Evolutionary conservation across 2,888 invertebrate species (phyloP), one percentile per base, ranked within the genome.

Genomic region (Ophonus ardosiacus): DNA sequence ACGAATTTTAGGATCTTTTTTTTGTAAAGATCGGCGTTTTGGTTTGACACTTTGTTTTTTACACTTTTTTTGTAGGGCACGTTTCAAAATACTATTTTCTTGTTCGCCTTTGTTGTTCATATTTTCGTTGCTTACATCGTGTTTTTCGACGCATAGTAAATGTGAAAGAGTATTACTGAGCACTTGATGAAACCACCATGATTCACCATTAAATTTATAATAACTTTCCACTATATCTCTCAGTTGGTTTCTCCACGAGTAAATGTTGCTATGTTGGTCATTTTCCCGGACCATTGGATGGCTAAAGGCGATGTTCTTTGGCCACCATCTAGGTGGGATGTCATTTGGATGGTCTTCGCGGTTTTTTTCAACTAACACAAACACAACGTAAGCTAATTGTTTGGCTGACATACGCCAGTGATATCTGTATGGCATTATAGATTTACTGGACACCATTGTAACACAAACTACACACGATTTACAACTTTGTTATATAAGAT

Each of bases 351-450:
- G 15, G 13, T 65, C 10, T 63, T 81, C 61, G 65, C 81, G 81
- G 43, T 21, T 40, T 81, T 65, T 63, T 74, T 74, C 71, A 43
- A 74, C 79, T 38, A 79, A 79, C 13, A 79, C 21, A 61, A 61
- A 79, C 59, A 79, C 79, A 31, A 79, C 38, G 31, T 61, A 59
- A 8, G 57, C 59, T 8, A 79, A 15, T 2, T 79, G 38, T 21
- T 8, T 10, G 13, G 5, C 13, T 31, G 57, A 6, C 18, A 79
- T 59, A 6, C 17, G 24, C 15, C n/a, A 21, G 8, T 17, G 57
- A 15, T 21, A 31, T 78, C 56, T 78, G 40, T 18, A 43, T 15
- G 71, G 43, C 40, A 74, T 15, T 13, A 15, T 7, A 17, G 17
- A n/a, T n/a, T 7, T 65, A 8, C 3, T 65, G 0, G 13, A 13